These are phyloP conservation scores for Spheniscus mendiculus DNA, from an alignment of 2,113 vertebrate species.

Conservation along the genomic window DNA sequence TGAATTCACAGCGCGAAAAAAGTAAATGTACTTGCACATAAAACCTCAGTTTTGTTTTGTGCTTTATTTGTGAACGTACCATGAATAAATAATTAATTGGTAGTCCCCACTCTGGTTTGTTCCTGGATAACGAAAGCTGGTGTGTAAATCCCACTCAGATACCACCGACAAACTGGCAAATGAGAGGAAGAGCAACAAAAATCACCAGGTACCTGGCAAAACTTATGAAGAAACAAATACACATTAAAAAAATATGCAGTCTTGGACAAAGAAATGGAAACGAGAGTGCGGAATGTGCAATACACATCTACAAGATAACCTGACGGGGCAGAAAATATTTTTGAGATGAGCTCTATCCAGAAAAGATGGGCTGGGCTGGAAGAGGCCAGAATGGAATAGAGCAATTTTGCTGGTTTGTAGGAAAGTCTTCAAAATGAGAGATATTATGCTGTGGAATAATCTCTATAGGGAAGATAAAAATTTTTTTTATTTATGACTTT, in stretches of 20 bases:
- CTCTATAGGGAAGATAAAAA: not conserved
- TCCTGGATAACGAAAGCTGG: not conserved
- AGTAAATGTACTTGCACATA: fast-evolving
- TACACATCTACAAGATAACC: no score
- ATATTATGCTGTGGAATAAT: not conserved
- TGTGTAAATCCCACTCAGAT: not conserved
- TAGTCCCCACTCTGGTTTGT: not conserved
- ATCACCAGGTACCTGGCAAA: not conserved
- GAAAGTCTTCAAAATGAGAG: not conserved
- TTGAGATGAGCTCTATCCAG: not conserved
- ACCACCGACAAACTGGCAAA: not conserved
- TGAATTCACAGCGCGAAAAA: not conserved
- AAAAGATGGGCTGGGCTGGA: not conserved
- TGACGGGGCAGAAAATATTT: not conserved
- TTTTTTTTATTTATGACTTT: not conserved
- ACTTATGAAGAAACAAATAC: not conserved
- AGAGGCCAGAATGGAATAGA: not conserved
- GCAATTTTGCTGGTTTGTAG: not conserved
- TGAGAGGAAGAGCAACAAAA: not conserved
- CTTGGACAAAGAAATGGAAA: not conserved
- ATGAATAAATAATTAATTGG: fast-evolving
- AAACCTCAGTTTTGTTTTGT: not conserved
- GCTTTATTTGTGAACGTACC: not conserved
- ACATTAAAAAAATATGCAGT: fast-evolving
- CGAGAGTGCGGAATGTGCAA: fast-evolving